Evolutionary conservation across 2,888 invertebrate genomes (phyloP).

Genomic region (Caenorhabditis uteleia): DNA sequence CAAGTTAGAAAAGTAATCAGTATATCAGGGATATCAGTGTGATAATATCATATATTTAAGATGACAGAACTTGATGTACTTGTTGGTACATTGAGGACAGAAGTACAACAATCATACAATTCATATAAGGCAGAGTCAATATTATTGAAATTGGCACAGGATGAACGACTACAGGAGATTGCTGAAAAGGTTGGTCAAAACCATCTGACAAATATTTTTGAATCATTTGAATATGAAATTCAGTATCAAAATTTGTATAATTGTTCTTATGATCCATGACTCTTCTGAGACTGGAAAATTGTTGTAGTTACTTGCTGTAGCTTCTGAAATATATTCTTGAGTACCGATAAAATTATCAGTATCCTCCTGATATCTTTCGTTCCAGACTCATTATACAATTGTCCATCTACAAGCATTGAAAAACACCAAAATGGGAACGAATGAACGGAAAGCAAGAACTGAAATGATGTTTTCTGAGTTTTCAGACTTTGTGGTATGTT

Average conservation of each 20-base stretch:
- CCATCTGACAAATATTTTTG: too few species aligned
- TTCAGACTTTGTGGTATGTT: conserved; percentile 41
- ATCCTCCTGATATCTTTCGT: background rate
- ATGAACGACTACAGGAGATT: conserved; percentile 48
- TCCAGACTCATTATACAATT: conserved; percentile 54
- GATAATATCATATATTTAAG: conserved; percentile 14
- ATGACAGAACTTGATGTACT: conserved; percentile 53
- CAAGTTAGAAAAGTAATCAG: conserved; percentile 38
- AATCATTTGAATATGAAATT: too few species aligned
- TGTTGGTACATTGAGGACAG: conserved; percentile 49
- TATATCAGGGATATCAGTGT: background rate
- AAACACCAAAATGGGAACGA: conserved; percentile 37
- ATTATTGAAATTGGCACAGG: conserved; percentile 42
- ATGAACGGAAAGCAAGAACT: conserved; percentile 49
- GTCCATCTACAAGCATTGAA: conserved; percentile 48
- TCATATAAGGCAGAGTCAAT: conserved; percentile 50
- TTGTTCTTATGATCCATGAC: too few species aligned
- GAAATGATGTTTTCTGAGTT: conserved; percentile 52
- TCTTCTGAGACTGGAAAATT: too few species aligned
- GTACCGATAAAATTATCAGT: background rate
- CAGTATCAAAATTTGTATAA: too few species aligned
- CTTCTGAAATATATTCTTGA: background rate
- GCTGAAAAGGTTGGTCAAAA: conserved; percentile 55
- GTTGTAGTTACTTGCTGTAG: too few species aligned
- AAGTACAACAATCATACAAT: conserved; percentile 51